Evolutionary conservation across 2,797 vertebrate genomes (phyloP), one percentile per base, ranked within the genome.

Genomic region (Squalus acanthias): DNA sequence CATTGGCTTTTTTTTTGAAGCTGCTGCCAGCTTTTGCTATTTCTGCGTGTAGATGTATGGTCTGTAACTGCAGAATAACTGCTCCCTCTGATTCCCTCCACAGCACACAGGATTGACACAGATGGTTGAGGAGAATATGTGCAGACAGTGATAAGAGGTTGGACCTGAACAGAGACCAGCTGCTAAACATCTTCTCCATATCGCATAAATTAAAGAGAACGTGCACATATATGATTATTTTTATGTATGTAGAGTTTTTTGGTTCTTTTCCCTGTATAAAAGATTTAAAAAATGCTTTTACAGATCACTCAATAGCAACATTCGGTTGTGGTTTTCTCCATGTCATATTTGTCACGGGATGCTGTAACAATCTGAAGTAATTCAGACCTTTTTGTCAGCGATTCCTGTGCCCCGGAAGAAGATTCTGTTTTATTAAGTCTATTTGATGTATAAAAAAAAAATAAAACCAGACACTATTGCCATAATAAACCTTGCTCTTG

Each of bases 31-130:
- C 20, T 57, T 53, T 53, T 26, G 26, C 20, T 91, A 60, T 91
- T 29, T 33, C 57, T 65, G 13, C 33, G 6, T 5, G 12, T 63
- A 1, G 46, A 50, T 88, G 29, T 63, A 17, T 33, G 1, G 29
- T 91, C 15, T n/a, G 29, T 4, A 0, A 6, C 57, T 60, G 87
- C 15, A 22, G 20, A 67, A 12, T 93, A 67, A 93, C 63, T 9
- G 65, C 20, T 57, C 0, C 46, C 96, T 96, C 50, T 97, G 63
- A 7, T 89, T 89, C 69, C 69, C 15, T 95, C 95, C 60, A 33
- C 97, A 99, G 99, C 99, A 97, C 99, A 99, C 98, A 99, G 99
- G 98, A 99, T 99, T 46, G 99, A 99, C 50, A 97, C 98, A 0
- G 99, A 99, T 60, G 99, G 99, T 15, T 76, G 67, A 95, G 94